Base-by-base conservation (phyloP, 2,113 vertebrate genomes). In the Scophthalmus maximus region DNA sequence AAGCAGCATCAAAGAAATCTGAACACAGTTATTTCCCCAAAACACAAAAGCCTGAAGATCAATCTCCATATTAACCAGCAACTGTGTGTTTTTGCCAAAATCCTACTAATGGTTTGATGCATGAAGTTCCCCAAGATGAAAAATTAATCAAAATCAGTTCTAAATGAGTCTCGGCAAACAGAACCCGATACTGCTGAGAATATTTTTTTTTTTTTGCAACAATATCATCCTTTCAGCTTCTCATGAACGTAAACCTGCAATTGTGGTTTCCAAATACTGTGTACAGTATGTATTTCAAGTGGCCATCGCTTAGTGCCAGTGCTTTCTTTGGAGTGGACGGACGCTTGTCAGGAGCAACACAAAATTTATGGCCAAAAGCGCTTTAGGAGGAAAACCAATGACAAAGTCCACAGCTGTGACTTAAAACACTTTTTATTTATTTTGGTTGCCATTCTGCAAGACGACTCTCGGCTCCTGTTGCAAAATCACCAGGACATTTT, bases 281-380 rank as follows among this genome's bases (percentile, higher is more conserved):
- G 87, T 83, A 76, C 64, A 77, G 63, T 76, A 83, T 87, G 81
- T 88, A 87, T 93, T 92, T 91, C 81, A 91, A 90, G 87, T 90
- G 81, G 75, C 8, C 9, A 85, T 80, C 44, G 8, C 82, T 73
- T 82, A 64, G 79, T 85, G 90, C 90, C 89, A 90, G 68, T 87
- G 89, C 88, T 94, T 94, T 93, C 91, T 90, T 93, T 93, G 91
- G 93, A 92, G 76, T 71, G 73, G 72, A 87, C 36, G 56, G 52
- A 75, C 42, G 72, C 68, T 67, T 84, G 88, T 91, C 88, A 88
- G 91, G 90, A 80, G 79, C 77, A 81, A 87, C 73, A 83, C 32
- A 72, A 87, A 84, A 92, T 93, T 92, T 90, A 93, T 86, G 76
- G 79, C 79, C 84, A 50, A 77, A 44, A 70, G 72, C n/a, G 26